phyloP scores from a whole-genome alignment of 2,888 invertebrate genomes.

The Ectobius pallidus region DNA sequence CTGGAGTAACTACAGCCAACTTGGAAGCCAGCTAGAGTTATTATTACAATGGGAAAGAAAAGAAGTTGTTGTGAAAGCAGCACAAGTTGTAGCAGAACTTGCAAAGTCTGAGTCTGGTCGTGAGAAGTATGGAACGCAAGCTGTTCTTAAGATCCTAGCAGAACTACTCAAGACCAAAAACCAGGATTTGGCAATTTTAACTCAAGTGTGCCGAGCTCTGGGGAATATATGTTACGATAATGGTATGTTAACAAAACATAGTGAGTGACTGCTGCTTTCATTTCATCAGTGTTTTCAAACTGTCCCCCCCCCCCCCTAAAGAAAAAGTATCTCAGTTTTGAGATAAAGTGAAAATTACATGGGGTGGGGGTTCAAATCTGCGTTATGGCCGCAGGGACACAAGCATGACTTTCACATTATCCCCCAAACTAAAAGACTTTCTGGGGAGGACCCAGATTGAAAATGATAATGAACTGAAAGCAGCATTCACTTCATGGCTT shows the following conservation, averaged over 20 bases:
- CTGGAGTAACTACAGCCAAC: background rate
- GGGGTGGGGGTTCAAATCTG: background rate
- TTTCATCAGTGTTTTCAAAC: too few relatives aligned
- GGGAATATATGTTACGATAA: constrained; percentile 91
- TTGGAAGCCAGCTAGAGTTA: constrained; percentile 18
- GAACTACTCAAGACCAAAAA: constrained; percentile 44
- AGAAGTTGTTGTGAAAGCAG: constrained; percentile 55
- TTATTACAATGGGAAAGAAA: constrained; percentile 40
- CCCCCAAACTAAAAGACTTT: too few relatives aligned
- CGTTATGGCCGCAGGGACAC: background rate
- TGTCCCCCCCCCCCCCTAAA: too few relatives aligned
- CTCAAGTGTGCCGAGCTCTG: constrained; percentile 80
- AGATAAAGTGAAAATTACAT: background rate
- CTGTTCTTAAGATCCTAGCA: constrained; percentile 41
- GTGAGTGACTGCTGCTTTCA: too few relatives aligned
- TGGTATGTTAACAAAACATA: too few relatives aligned
- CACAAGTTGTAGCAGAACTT: constrained; percentile 80
- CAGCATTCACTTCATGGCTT: too few relatives aligned
- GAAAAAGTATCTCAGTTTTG: background rate
- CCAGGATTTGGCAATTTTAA: constrained; percentile 63
- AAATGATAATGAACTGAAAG: too few relatives aligned
- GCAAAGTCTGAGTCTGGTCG: constrained; percentile 80
- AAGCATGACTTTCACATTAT: too few relatives aligned
- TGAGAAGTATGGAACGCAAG: constrained; percentile 64
- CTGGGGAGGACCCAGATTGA: too few relatives aligned